A percentile compares a stretch with the other conserved stretches of the same genome.
Conservation (phyloP, 2,797 vertebrate genomes). For the Gobionotothen gibberifrons region DNA sequence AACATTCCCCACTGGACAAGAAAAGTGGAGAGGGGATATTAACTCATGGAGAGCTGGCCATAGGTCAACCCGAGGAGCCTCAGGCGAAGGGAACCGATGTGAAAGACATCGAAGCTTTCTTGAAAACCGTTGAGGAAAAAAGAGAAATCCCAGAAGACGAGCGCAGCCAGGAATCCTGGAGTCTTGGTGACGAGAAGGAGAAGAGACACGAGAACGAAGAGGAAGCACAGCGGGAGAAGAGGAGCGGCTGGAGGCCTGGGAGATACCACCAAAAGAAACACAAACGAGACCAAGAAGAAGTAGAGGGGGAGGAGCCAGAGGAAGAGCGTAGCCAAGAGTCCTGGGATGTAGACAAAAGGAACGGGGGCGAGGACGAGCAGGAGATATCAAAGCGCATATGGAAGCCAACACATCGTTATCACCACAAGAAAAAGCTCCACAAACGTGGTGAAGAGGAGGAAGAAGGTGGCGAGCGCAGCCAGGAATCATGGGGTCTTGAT, state of each 20-base stretch:
- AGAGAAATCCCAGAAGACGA: conserved; percentile 72
- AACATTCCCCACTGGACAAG: conserved; percentile 80
- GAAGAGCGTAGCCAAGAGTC: conserved; percentile 79
- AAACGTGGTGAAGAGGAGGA: conserved; percentile 62
- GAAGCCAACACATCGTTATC: conserved; percentile 75
- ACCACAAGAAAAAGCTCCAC: conserved; percentile 74
- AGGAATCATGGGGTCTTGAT: conserved; percentile 69
- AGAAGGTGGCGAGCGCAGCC: conserved; percentile 56
- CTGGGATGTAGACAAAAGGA: conserved; percentile 65
- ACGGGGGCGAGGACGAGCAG: conserved; percentile 54
- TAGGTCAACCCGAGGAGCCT: conserved; percentile 54
- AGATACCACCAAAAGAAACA: conserved; percentile 77
- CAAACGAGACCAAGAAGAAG: conserved; percentile 72
- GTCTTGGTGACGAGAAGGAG: conserved; percentile 72
- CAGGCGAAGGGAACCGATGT: conserved; percentile 62
- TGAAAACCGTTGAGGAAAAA: conserved; percentile 74
- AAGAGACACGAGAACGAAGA: conserved; percentile 52
- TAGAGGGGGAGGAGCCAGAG: conserved; percentile 70
- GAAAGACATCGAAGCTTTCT: conserved; percentile 72
- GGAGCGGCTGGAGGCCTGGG: conserved; percentile 70
- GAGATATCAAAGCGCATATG: conserved; percentile 74
- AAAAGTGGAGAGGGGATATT: conserved; percentile 69
- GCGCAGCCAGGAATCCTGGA: conserved; percentile 82
- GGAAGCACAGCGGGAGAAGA: conserved; percentile 62
- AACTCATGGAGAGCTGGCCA: conserved; percentile 66